Base-by-base conservation (phyloP, 2,888 invertebrate genomes). In the Cryptocephalus primarius region DNA sequence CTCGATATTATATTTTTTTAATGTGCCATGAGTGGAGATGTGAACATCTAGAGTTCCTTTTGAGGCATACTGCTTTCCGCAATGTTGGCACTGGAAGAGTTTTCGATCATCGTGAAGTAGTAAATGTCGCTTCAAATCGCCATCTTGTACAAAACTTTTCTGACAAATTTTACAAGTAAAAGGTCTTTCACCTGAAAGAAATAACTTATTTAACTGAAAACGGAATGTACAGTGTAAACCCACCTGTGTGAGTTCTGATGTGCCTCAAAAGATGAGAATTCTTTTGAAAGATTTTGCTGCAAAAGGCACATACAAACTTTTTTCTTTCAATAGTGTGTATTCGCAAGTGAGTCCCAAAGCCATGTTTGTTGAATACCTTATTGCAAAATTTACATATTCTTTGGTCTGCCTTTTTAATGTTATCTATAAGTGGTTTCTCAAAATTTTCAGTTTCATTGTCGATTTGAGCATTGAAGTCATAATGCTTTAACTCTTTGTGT, bases 301-400 rank as follows among this genome's bases (percentile, higher is more conserved):
- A 63, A 22, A 53, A 47, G 8, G 54, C 53, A 42, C 63, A 63
- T 8, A 53, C 53, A 44, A 52, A 56, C 22, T 48, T 40, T 31
- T 56, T 55, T 40, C 55, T 60, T 36, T 57, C 59, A 0, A 60
- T 58, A 6, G 56, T 60, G 34, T 63, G 63, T 11, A 55, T 50
- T 38, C 60, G 54, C 58, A 61, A 59, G 45, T 64, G 64, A 13
- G 51, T 48, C 8, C 55, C 55, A 45, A 47, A 55, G 10, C 55
- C 55, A 14, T 51, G 49, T 45, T 51, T 49, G 38, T 50, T 32
- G 11, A 55, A 43, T n/a, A 51, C 39, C 43, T 51, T 52, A 8
- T 48, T 48, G 38, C 55, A 55, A 42, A 53, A 32, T 33, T 50
- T 46, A 45, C 55, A 55, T 44, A 51, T 34, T n/a, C 47, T 39